Percentiles rank a stretch among this genome's conserved stretches.
Conservation (phyloP, 1,140 invertebrate species). For the Drosophila lacertosa region DNA sequence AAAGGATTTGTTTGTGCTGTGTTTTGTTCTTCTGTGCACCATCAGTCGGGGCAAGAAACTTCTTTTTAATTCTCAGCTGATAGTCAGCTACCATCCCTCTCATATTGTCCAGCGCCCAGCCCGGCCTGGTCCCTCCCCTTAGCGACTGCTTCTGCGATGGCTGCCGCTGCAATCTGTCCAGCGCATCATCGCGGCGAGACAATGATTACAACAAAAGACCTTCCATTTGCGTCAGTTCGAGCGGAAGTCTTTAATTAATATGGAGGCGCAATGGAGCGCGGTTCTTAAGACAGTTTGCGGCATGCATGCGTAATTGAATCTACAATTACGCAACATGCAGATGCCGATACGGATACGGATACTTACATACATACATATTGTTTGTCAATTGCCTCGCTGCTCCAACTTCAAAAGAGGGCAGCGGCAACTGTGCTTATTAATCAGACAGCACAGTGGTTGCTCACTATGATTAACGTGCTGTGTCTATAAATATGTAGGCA, state of each 20-base stretch:
- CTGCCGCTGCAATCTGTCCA: conserved; percentile 30
- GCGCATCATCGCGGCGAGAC: conserved; percentile 53
- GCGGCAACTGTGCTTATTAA: conserved; percentile 28
- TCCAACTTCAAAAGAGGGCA: conserved; percentile 28
- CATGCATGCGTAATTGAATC: conserved; percentile 69
- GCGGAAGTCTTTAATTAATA: conserved; percentile 81
- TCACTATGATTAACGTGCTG: too few relatives aligned
- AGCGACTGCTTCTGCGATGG: neutral
- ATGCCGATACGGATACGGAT: conserved; percentile 13
- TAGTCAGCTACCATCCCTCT: neutral
- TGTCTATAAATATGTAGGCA: too few relatives aligned
- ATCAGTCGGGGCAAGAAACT: conserved; percentile 5
- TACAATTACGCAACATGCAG: conserved; percentile 65
- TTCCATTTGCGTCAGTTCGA: conserved; percentile 32
- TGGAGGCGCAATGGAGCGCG: conserved; percentile 14
- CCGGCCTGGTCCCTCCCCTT: neutral
- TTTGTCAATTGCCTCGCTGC: conserved; percentile 13
- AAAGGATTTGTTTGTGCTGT: too few relatives aligned
- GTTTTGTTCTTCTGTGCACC: conserved; percentile 10
- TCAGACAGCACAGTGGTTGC: neutral
- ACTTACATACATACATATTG: neutral
- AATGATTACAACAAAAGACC: conserved; percentile 78
- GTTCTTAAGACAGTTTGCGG: conserved; percentile 25
- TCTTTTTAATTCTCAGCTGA: neutral
- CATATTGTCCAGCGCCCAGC: conserved; percentile 1